Conservation (phyloP, 2,888 invertebrate species). For the Watsonalla cultraria region DNA sequence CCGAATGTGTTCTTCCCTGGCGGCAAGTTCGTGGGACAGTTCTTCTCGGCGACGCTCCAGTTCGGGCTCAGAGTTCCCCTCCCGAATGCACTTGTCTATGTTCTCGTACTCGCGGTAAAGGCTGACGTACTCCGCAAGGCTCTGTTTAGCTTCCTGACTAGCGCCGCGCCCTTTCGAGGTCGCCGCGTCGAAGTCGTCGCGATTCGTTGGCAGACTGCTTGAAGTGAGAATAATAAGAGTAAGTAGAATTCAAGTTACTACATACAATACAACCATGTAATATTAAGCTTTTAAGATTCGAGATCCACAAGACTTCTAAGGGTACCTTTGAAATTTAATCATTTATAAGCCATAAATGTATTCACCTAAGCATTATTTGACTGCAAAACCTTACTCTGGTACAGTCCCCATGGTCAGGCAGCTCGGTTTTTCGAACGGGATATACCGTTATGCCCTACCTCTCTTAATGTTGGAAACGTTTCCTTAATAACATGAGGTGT, state of each 20-base stretch:
- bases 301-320: no score
- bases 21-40: slow-evolving; percentile 41
- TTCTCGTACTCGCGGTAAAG: slow-evolving; percentile 58
- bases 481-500: no score
- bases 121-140: slow-evolving; percentile 54
- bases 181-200: slow-evolving; percentile 50
- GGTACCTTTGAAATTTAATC: no score
- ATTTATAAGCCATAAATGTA: no score
- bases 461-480: no score
- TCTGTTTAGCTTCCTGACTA: slow-evolving; percentile 50
- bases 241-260: background rate
- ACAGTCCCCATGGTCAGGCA: no score
- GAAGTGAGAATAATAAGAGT: slow-evolving; percentile 13
- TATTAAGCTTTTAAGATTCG: no score
- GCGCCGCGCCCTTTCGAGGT: slow-evolving; percentile 49
- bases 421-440: no score
- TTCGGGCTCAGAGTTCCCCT: slow-evolving; percentile 38
- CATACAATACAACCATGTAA: no score
- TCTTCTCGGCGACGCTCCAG: slow-evolving; percentile 45
- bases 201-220: slow-evolving; percentile 52
- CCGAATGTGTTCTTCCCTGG: slow-evolving; percentile 52
- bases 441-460: no score
- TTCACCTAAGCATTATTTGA: no score
- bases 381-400: no score
- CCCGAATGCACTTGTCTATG: slow-evolving; percentile 40